A percentile compares a stretch with the other conserved stretches of the same genome.
These are phyloP conservation scores for Chrysaora quinquecirrha DNA, from an alignment of 30 jellyfish, hydroid and myxozoan species.

Conservation along the genomic window DNA sequence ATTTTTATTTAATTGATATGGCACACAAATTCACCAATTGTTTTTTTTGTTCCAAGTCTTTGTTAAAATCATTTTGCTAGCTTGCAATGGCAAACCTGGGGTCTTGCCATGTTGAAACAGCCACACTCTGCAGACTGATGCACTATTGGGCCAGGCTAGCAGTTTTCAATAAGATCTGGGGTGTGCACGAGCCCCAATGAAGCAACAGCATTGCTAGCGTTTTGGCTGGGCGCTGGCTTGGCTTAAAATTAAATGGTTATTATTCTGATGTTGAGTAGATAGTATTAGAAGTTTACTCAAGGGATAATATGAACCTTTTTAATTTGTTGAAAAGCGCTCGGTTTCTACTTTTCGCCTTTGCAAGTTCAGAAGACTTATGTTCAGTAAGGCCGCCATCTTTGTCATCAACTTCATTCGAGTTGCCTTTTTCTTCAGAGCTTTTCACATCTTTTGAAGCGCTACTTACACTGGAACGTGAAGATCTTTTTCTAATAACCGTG, in stretches of 20 bases:
- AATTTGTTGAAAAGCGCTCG: slow-evolving; percentile 38
- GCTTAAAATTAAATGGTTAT: too few species aligned
- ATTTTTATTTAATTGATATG: too few species aligned
- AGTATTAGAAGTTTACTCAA: not conserved
- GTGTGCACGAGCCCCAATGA: slow-evolving; percentile 4
- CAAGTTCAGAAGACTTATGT: not conserved
- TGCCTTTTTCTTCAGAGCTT: not conserved
- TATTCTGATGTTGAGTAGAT: not conserved
- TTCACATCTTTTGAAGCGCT: not conserved
- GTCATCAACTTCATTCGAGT: not conserved
- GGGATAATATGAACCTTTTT: not conserved
- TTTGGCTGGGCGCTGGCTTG: too few species aligned
- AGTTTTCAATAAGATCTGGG: not conserved
- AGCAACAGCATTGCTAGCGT: too few species aligned
- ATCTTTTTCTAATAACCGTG: not conserved
- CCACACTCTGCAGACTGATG: not conserved
- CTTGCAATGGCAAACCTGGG: not conserved
- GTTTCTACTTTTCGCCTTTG: slow-evolving; percentile 21
- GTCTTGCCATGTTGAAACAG: not conserved
- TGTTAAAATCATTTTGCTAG: not conserved
- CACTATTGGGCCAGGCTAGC: not conserved
- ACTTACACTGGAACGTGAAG: not conserved
- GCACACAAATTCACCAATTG: too few species aligned
- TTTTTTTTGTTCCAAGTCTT: not conserved
- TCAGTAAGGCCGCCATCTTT: not conserved